Conservation (phyloP, 2,113 vertebrate genomes). For the Entomyzon cyanotis region DNA sequence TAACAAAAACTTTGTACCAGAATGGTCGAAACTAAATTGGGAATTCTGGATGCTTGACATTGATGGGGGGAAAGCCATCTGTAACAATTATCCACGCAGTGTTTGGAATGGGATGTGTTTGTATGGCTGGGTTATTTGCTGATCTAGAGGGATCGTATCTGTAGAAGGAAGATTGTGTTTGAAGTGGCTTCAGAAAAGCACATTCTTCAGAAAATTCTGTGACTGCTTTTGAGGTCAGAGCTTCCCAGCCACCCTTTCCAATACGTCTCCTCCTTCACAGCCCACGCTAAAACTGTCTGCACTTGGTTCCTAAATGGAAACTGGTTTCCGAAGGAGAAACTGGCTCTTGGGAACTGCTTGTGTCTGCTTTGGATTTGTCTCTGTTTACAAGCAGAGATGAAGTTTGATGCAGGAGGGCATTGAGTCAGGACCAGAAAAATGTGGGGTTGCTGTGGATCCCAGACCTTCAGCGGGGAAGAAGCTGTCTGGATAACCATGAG, state of each 20-base stretch:
- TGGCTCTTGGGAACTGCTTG: neutral
- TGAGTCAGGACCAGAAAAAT: slow-evolving; percentile 12
- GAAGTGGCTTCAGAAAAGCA: neutral
- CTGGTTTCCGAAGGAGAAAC: neutral
- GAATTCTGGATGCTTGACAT: neutral
- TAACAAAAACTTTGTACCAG: neutral
- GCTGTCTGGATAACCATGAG: neutral
- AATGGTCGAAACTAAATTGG: neutral
- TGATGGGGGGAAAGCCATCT: neutral
- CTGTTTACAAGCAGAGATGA: neutral
- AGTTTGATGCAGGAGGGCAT: neutral
- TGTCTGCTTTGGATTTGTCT: slow-evolving; percentile 22
- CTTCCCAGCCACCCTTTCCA: neutral
- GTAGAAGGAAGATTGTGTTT: neutral
- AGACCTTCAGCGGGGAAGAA: neutral
- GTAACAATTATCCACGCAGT: fast-evolving
- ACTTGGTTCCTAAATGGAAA: neutral
- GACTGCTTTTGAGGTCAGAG: slow-evolving; percentile 4
- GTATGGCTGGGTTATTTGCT: neutral
- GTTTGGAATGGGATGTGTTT: neutral
- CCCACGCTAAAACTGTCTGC: neutral
- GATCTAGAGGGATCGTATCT: fast-evolving
- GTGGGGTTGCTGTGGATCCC: neutral
- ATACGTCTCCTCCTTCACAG: neutral
- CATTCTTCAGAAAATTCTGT: slow-evolving; percentile 1